These are phyloP conservation scores for Emydoidea blandingii DNA, from an alignment of 2,797 vertebrate genomes.

Conservation along the genomic window DNA sequence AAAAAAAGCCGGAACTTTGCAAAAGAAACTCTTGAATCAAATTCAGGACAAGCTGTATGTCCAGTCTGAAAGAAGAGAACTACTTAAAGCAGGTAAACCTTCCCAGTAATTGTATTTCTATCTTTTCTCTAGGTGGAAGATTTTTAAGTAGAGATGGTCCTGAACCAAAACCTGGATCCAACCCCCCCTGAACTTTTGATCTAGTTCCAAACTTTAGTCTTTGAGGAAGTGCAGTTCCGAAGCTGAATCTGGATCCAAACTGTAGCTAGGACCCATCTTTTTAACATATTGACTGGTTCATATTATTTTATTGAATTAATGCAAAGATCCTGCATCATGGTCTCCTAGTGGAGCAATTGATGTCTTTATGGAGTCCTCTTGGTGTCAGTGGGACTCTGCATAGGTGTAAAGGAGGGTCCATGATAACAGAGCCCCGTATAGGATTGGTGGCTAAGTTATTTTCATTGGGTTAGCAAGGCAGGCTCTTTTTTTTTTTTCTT, in stretches of 20 bases:
- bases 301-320: neutral
- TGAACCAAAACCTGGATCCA: neutral
- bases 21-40: conserved; percentile 71
- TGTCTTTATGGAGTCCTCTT: neutral
- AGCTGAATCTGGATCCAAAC: neutral
- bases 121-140: neutral
- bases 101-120: neutral
- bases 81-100: conserved; percentile 71
- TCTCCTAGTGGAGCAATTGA: neutral
- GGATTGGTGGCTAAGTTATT: neutral
- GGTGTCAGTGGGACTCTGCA: neutral
- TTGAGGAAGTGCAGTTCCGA: neutral
- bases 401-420: neutral
- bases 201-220: neutral
- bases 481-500: too few relatives aligned
- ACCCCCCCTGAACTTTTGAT: neutral
- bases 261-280: neutral
- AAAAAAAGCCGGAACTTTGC: conserved; percentile 38
- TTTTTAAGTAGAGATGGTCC: neutral
- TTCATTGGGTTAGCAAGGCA: neutral
- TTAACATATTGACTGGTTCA: neutral
- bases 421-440: neutral
- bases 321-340: neutral
- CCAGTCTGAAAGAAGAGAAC: conserved; percentile 21
- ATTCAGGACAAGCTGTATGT: conserved; percentile 54